Percentiles rank a stretch among this genome's conserved stretches.
Evolutionary conservation across 2,113 vertebrate species (phyloP).

Genomic region (Callionymus lyra): DNA sequence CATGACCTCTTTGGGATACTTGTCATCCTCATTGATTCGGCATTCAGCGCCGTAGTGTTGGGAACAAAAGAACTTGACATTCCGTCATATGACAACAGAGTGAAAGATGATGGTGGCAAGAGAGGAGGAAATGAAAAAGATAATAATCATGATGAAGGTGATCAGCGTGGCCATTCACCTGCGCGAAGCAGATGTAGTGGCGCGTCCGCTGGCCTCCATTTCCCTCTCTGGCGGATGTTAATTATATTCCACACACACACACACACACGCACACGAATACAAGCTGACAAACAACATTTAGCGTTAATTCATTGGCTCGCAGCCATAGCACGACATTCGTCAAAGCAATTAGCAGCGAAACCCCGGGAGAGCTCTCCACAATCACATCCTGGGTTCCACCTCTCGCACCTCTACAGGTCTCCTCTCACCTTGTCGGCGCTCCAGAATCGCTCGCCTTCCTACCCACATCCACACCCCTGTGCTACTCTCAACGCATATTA

Average conservation of each 20-base stretch:
- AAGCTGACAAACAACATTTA: constrained; percentile 10
- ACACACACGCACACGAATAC: background rate
- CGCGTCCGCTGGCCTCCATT: constrained; percentile 9
- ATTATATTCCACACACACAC: constrained; percentile 7
- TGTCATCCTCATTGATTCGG: background rate
- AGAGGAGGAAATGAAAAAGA: constrained; percentile 19
- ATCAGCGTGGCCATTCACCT: constrained; percentile 35
- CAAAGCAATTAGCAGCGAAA: constrained; percentile 62
- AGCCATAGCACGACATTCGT: constrained; percentile 55
- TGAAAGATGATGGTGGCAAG: constrained; percentile 18
- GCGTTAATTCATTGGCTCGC: constrained; percentile 44
- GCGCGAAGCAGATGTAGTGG: constrained; percentile 33
- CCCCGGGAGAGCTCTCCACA: constrained; percentile 29
- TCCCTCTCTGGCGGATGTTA: constrained; percentile 9
- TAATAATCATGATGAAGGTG: constrained; percentile 41
- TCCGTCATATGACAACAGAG: constrained; percentile 2
- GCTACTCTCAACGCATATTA: constrained; percentile 10
- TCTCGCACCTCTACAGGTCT: constrained; percentile 4
- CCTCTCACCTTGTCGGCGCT: constrained; percentile 1
- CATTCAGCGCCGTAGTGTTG: constrained; percentile 3
- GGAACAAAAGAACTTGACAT: constrained; percentile 21
- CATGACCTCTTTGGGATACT: too few species aligned
- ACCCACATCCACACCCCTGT: background rate
- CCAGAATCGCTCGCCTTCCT: background rate
- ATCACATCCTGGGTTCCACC: constrained; percentile 29